Evolutionary conservation across 2,797 vertebrate genomes (phyloP).

Genomic region (Podarcis lilfordi): DNA sequence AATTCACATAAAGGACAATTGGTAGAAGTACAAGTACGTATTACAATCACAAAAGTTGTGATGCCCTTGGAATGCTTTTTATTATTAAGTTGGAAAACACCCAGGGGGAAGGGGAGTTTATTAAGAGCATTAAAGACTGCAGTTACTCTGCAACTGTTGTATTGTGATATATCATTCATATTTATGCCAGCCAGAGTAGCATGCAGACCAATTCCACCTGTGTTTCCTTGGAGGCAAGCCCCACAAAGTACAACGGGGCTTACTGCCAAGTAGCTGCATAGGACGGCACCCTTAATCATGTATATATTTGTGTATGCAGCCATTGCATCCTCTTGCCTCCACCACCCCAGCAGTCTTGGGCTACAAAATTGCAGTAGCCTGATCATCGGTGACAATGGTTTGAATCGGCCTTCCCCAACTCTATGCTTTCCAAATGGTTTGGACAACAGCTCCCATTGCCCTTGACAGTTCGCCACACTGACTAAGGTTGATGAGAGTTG

Average conservation of each 20-base stretch:
- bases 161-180: neutral
- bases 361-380: neutral
- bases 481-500: no score
- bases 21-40: slow-evolving; percentile 39
- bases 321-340: no score
- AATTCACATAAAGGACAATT: slow-evolving; percentile 45
- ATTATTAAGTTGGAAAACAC: slow-evolving; percentile 40
- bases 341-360: neutral
- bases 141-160: slow-evolving; percentile 23
- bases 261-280: neutral
- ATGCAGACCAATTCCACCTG: neutral
- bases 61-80: slow-evolving; percentile 4
- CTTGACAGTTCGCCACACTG: no score
- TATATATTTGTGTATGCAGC: neutral
- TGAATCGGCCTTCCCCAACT: no score
- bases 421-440: no score
- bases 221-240: no score
- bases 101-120: neutral
- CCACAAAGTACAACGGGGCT: no score
- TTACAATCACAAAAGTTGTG: slow-evolving; percentile 24
- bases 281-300: neutral
- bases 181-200: neutral
- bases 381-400: neutral
- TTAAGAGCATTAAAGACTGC: slow-evolving; percentile 32
- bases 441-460: no score